Conservation (phyloP, 2,797 vertebrate species). For the Platyrinchus mystaceus region DNA sequence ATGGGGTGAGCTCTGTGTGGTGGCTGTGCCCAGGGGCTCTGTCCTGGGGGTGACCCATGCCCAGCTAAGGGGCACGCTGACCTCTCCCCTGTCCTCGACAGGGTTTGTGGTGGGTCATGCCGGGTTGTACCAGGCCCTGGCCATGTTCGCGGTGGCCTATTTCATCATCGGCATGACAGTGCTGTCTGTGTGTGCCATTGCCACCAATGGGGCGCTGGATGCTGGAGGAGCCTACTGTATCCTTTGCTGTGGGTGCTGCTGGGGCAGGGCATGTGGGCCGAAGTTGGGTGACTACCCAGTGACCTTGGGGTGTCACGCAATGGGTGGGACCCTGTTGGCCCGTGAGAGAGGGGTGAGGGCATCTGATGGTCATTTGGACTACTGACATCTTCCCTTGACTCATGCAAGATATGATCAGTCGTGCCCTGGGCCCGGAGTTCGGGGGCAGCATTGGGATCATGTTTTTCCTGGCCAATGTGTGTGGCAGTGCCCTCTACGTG, state of each 20-base stretch:
- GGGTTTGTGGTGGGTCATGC: constrained; percentile 85
- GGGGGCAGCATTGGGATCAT: constrained; percentile 91
- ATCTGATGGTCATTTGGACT: background rate
- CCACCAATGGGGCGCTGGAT: constrained; percentile 90
- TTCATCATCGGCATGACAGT: constrained; percentile 93
- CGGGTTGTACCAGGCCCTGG: constrained; percentile 85
- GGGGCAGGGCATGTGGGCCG: background rate
- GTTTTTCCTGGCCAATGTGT: constrained; percentile 92
- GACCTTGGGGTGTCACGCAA: rapidly evolving
- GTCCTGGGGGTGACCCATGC: background rate
- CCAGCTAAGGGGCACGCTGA: background rate
- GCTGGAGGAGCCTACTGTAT: constrained; percentile 94
- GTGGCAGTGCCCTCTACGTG: constrained; percentile 85
- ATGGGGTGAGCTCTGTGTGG: background rate
- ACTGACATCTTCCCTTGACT: constrained; percentile 58
- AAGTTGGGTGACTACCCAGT: background rate
- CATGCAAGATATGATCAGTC: constrained; percentile 88
- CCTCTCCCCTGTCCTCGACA: background rate
- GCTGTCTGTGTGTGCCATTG: constrained; percentile 89
- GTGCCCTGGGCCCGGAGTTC: constrained; percentile 89
- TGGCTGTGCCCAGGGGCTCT: background rate
- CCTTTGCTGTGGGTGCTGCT: constrained; percentile 61
- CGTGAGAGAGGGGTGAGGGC: background rate
- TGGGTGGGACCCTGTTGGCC: background rate
- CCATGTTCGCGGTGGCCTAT: constrained; percentile 88